Evolutionary conservation across 1,140 invertebrate genomes (phyloP).

Genomic region (Probaryconus sp.): DNA sequence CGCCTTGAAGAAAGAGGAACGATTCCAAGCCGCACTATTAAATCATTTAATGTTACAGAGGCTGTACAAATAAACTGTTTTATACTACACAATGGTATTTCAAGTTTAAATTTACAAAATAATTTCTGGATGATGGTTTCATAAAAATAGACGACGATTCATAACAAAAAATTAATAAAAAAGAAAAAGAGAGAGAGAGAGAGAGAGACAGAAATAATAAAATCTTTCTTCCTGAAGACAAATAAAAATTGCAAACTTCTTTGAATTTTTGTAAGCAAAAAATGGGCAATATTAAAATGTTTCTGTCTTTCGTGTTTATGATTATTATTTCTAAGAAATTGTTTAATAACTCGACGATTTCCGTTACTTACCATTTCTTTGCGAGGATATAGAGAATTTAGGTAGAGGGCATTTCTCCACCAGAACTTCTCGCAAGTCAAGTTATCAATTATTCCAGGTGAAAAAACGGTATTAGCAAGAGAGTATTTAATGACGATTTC

Average conservation of each 20-base stretch:
- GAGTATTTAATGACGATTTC: constrained; percentile 84
- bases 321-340: constrained; percentile 8
- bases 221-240: no score
- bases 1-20: constrained; percentile 13
- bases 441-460: constrained; percentile 85
- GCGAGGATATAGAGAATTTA: constrained; percentile 88
- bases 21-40: constrained; percentile 15
- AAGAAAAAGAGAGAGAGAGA: no score
- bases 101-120: not conserved
- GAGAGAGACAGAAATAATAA: no score
- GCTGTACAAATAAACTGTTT: constrained; percentile 26
- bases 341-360: constrained; percentile 1
- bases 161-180: no score
- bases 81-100: constrained; percentile 13
- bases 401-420: constrained; percentile 90
- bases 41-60: constrained; percentile 32
- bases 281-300: no score
- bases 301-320: no score
- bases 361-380: constrained; percentile 82
- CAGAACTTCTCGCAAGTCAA: constrained; percentile 87
- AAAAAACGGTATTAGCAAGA: constrained; percentile 83
- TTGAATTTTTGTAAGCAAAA: no score
- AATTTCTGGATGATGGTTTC: constrained; percentile 15
- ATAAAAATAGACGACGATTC: constrained; percentile 7
- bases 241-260: no score